These are phyloP conservation scores for Jordanella pulchra DNA, from an alignment of 2,797 vertebrate species.

Conservation along the genomic window DNA sequence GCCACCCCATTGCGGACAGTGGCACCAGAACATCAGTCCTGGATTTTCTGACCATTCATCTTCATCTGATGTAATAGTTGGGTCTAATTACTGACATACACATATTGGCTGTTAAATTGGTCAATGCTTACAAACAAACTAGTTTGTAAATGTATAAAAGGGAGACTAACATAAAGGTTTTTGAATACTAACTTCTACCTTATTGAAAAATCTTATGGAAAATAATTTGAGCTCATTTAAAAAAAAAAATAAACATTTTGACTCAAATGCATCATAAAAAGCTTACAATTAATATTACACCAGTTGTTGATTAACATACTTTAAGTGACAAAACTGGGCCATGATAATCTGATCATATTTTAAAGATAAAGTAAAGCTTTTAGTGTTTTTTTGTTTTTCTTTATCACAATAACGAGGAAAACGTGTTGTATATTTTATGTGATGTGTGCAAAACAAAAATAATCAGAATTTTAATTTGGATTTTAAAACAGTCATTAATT, in stretches of 20 bases:
- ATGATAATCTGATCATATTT: background rate
- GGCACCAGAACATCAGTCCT: background rate
- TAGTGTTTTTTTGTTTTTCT: background rate
- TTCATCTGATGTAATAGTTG: background rate
- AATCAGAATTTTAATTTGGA: constrained; percentile 15
- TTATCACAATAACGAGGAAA: constrained; percentile 9
- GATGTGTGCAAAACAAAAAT: background rate
- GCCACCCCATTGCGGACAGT: background rate
- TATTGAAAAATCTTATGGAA: background rate
- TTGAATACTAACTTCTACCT: background rate
- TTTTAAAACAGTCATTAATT: constrained; percentile 50
- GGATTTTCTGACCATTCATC: background rate
- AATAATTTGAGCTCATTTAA: background rate
- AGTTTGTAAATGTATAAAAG: background rate
- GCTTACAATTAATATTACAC: background rate
- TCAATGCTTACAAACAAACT: background rate
- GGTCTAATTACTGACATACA: background rate
- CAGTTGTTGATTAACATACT: background rate
- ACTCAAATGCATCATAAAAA: background rate
- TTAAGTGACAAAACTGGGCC: background rate
- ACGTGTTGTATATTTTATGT: background rate
- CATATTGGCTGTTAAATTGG: background rate
- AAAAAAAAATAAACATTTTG: too few species aligned
- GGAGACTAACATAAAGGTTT: background rate
- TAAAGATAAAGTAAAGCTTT: background rate